Conservation (phyloP, 2,888 invertebrate species). For the Netelia inedita region DNA sequence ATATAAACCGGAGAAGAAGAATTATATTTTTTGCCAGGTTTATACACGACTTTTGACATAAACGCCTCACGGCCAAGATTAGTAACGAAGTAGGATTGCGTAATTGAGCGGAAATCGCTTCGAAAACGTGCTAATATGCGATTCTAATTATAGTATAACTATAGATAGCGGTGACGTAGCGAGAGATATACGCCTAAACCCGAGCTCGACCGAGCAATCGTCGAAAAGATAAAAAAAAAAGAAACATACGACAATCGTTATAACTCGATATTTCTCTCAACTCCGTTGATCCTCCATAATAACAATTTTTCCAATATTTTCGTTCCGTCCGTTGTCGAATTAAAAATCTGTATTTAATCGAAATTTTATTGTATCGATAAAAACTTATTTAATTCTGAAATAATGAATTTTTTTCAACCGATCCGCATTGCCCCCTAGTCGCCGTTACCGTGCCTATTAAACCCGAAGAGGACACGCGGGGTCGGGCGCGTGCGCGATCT, state of each 20-base stretch:
- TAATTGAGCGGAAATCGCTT: slow-evolving; percentile 58
- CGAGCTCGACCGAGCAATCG: slow-evolving; percentile 26
- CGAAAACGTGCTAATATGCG: slow-evolving; percentile 58
- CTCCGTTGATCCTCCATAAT: background rate
- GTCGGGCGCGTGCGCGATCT: slow-evolving; percentile 61
- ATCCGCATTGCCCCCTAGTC: background rate
- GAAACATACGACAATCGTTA: background rate
- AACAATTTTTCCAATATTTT: no score
- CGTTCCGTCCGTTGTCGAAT: no score
- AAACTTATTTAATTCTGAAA: background rate
- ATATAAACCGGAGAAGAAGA: slow-evolving; percentile 18
- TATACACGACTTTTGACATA: slow-evolving; percentile 51
- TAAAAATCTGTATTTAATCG: background rate
- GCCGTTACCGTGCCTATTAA: slow-evolving; percentile 38
- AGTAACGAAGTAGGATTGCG: slow-evolving; percentile 51
- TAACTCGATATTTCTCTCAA: background rate
- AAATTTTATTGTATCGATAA: background rate
- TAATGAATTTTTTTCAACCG: slow-evolving; percentile 7
- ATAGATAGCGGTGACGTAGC: slow-evolving; percentile 53
- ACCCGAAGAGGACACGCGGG: slow-evolving; percentile 27
- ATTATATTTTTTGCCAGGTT: slow-evolving; percentile 32
- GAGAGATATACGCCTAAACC: slow-evolving; percentile 29
- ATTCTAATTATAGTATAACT: slow-evolving; percentile 60
- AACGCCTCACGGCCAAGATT: slow-evolving; percentile 47
- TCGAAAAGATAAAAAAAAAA: slow-evolving; percentile 35